A percentile compares a stretch with the other conserved stretches of the same genome.
phyloP scores from a whole-genome alignment of 2,797 vertebrate genomes.

The Oreochromis mossambicus region DNA sequence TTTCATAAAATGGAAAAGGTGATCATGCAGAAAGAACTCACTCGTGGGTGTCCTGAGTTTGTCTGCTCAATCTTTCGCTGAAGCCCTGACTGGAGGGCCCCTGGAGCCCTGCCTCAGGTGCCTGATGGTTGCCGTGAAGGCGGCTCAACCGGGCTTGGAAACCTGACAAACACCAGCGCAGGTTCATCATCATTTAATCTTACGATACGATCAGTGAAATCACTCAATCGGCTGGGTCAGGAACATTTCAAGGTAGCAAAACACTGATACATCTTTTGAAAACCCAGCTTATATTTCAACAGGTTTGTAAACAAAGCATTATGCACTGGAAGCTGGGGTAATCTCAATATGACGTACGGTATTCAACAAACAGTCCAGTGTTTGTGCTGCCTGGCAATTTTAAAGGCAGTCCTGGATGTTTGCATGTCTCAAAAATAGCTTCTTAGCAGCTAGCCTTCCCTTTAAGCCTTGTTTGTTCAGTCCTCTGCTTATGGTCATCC shows the following conservation, averaged over 20 bases:
- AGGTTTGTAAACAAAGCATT: background rate
- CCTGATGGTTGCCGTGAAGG: constrained; percentile 79
- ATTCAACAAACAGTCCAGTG: background rate
- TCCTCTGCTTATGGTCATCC: background rate
- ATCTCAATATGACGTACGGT: background rate
- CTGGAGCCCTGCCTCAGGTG: constrained; percentile 62
- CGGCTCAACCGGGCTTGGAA: constrained; percentile 89
- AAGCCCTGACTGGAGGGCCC: constrained; percentile 74
- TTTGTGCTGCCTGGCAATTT: background rate
- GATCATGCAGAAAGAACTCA: constrained; percentile 68
- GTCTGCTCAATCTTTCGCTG: constrained; percentile 81
- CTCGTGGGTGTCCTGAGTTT: constrained; percentile 88
- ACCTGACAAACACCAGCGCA: constrained; percentile 64
- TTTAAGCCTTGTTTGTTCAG: background rate
- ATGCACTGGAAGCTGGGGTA: background rate
- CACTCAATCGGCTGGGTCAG: background rate
- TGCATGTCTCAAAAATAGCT: background rate
- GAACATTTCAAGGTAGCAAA: background rate
- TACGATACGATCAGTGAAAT: background rate
- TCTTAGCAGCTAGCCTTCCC: background rate
- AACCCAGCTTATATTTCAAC: background rate
- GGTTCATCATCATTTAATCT: background rate
- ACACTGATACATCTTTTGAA: background rate
- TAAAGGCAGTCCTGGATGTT: too few relatives aligned
- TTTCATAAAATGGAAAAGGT: background rate